Evolutionary conservation across 2,113 vertebrate species (phyloP).

Genomic region (Myiozetetes cayanensis): DNA sequence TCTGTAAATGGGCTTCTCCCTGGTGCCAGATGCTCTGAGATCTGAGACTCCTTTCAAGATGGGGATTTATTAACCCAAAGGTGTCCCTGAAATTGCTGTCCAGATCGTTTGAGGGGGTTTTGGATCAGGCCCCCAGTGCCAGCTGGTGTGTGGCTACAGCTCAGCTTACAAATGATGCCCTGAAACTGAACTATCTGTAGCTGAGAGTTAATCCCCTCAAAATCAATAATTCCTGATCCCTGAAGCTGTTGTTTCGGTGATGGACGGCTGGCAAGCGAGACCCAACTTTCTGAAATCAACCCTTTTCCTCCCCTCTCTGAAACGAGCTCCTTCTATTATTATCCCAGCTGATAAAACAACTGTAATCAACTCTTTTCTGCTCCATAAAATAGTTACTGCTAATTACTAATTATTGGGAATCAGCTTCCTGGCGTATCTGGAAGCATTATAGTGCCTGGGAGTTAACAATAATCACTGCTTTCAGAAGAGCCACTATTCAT

Average conservation of each 20-base stretch:
- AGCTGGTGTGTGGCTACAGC: slow-evolving; percentile 29
- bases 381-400: slow-evolving; percentile 60
- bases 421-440: slow-evolving; percentile 22
- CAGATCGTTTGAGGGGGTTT: background rate
- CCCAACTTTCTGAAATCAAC: slow-evolving; percentile 3
- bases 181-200: slow-evolving; percentile 41
- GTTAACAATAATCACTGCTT: slow-evolving; percentile 36
- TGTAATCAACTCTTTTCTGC: slow-evolving; percentile 69
- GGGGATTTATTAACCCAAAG: slow-evolving; percentile 10
- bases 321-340: slow-evolving; percentile 28
- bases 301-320: background rate
- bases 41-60: background rate
- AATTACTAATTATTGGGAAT: slow-evolving; percentile 66
- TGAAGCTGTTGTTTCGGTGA: slow-evolving; percentile 13
- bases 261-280: slow-evolving; percentile 5
- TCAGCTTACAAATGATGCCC: slow-evolving; percentile 11
- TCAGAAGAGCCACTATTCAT: background rate
- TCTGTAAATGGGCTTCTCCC: slow-evolving; percentile 35
- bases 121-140: background rate
- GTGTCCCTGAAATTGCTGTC: slow-evolving; percentile 23
- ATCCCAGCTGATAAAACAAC: slow-evolving; percentile 56
- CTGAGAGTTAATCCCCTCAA: slow-evolving; percentile 56
- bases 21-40: slow-evolving; percentile 21
- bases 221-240: slow-evolving; percentile 51
- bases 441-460: background rate